These are phyloP conservation scores for Simalia tracyae DNA, from an alignment of 2,797 vertebrate genomes.

Conservation along the genomic window DNA sequence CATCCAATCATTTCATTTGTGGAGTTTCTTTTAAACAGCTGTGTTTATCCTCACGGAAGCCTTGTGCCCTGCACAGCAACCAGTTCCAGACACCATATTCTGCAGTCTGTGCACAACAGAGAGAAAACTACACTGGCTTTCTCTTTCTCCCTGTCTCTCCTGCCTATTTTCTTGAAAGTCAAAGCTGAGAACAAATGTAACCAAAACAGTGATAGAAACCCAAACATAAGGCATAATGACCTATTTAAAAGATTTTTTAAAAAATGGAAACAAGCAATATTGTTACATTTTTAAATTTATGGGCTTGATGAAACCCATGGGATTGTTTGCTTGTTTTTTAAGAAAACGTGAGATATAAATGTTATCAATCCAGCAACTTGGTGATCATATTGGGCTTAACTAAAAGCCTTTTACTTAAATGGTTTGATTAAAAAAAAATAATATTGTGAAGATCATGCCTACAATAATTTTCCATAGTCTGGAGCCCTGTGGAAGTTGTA, in stretches of 20 bases:
- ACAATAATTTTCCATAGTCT: background rate
- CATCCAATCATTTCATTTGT: slow-evolving; percentile 19
- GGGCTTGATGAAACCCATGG: background rate
- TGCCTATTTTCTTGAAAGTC: background rate
- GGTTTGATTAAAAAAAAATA: background rate
- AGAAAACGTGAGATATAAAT: background rate
- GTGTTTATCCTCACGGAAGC: background rate
- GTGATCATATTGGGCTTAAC: background rate
- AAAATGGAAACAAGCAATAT: background rate
- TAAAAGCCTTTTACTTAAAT: background rate
- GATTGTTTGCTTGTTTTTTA: background rate
- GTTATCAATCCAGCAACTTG: background rate
- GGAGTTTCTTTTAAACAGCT: slow-evolving; percentile 11
- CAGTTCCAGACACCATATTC: background rate
- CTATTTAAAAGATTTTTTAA: background rate
- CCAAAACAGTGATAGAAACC: background rate
- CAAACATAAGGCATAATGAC: background rate
- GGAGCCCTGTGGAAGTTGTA: background rate
- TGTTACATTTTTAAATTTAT: background rate
- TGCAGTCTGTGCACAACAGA: background rate
- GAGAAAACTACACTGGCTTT: background rate
- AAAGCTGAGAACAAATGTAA: background rate
- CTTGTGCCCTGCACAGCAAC: background rate
- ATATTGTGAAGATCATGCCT: background rate
- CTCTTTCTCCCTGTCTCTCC: background rate